Evolutionary conservation across 2,888 invertebrate genomes (phyloP).

Genomic region (Toxonevra muliebris): DNA sequence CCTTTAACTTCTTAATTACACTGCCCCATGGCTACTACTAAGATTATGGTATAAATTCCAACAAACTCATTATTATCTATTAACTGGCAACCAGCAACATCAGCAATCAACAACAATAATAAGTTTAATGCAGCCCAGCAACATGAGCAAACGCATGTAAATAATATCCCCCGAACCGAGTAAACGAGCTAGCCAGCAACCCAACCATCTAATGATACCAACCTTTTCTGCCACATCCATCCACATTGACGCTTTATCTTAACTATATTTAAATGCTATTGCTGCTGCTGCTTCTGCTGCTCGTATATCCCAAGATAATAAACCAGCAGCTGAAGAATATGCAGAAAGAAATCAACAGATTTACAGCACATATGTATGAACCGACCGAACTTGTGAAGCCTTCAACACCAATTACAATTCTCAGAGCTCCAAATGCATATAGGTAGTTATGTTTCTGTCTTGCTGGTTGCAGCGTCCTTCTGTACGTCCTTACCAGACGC

Average conservation of each 20-base stretch:
- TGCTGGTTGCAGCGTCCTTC: constrained; percentile 4
- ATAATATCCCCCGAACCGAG: constrained; percentile 32
- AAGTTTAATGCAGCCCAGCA: neutral
- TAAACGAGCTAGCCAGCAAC: constrained; percentile 27
- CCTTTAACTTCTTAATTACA: constrained; percentile 58
- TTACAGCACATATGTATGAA: too few species aligned
- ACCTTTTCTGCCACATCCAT: neutral
- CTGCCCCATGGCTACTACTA: constrained; percentile 47
- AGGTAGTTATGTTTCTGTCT: neutral
- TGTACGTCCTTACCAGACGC: constrained; percentile 5
- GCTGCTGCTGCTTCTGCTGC: too few species aligned
- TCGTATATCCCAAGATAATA: constrained; percentile 39
- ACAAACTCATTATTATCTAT: constrained; percentile 55
- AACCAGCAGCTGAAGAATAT: constrained; percentile 42
- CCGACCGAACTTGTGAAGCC: neutral
- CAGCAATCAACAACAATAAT: neutral
- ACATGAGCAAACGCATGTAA: constrained; percentile 1
- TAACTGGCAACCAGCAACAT: constrained; percentile 45
- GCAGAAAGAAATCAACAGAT: constrained; percentile 10
- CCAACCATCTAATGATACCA: constrained; percentile 54
- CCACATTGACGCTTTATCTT: constrained; percentile 24
- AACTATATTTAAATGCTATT: constrained; percentile 31
- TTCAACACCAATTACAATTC: constrained; percentile 51
- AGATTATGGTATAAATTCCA: constrained; percentile 22
- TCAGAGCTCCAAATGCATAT: constrained; percentile 35